Base-by-base conservation (phyloP, 1,140 invertebrate genomes). In the Frieseomelitta varia region DNA sequence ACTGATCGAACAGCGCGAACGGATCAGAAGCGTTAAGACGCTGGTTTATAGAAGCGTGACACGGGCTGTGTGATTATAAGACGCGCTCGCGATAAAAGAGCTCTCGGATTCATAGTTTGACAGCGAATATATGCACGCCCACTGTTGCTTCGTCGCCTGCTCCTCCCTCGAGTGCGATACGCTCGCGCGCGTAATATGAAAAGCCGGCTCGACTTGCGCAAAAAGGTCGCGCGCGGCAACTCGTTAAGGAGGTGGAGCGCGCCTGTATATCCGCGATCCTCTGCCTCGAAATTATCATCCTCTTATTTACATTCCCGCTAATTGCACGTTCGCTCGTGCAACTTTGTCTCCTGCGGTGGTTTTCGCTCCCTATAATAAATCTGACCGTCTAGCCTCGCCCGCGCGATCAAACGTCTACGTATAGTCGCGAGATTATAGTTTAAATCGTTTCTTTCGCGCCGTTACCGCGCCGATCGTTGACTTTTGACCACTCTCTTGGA, bases 91-190 rank as follows among this genome's bases (percentile, higher is more conserved):
- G 82, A 89, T 87, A 89, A 90, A 88, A 80, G 67, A 68, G 51
- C 69, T 34, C 85, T 75, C n/a, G 79, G 82, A 85, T 90, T 89
- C 88, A 81, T 89, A 89, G 87, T 89, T 90, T 85, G 88, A 89
- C 85, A 83, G 81, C 65, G 78, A 90, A 90, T 87, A 53, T 89
- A 90, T 90, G 88, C 85, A 89, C 88, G 88, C 87, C 88, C 87
- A 90, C 76, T 53, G 61, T 85, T 77, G 65, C 55, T 74, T 34
- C 87, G 56, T 84, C 84, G 78, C 61, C 83, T 51, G 78, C 61
- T 65, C 63, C 77, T 81, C 79, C 63, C 67, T 76, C 74, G 58
- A 30, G 39, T 10, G 47, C 15, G 2, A 27, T 21, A 10, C 34
- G 53, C 39, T 21, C 27, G 69, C 39, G 65, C 53, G 65, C 72